phyloP scores from a whole-genome alignment of 1,140 invertebrate species.

The Alviniconcha marisindica region DNA sequence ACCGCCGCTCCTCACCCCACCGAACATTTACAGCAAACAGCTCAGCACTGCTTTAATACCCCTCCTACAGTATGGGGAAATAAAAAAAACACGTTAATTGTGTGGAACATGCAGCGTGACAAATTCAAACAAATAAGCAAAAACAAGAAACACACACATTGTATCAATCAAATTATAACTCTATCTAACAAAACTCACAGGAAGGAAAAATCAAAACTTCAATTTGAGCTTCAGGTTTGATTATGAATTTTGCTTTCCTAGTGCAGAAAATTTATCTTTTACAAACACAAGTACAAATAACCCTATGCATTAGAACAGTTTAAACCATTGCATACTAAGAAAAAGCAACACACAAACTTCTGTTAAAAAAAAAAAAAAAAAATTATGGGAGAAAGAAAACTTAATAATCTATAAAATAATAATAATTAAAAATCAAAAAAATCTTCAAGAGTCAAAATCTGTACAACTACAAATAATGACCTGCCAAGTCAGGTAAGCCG shows the following conservation, averaged over 20 bases:
- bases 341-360: conserved; percentile 26
- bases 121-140: background rate
- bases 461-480: conserved; percentile 34
- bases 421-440: too few species aligned
- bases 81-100: conserved; percentile 49
- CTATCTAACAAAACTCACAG: background rate
- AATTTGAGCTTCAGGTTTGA: background rate
- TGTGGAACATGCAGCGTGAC: background rate
- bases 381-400: background rate
- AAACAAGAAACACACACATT: too few species aligned
- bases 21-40: conserved; percentile 40
- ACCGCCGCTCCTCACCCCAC: conserved; percentile 41
- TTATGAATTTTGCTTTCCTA: too few species aligned
- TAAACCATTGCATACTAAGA: too few species aligned
- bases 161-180: too few species aligned
- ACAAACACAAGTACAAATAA: background rate
- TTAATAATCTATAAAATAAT: too few species aligned
- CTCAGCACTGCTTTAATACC: conserved; percentile 45
- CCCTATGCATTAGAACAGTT: background rate
- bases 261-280: too few species aligned
- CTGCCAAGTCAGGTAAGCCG: conserved; percentile 32
- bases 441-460: background rate
- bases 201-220: background rate
- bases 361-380: background rate
- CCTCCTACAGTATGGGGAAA: conserved; percentile 61